Evolutionary conservation across 2,888 invertebrate genomes (phyloP).

Genomic region (Myopa tessellatipennis): DNA sequence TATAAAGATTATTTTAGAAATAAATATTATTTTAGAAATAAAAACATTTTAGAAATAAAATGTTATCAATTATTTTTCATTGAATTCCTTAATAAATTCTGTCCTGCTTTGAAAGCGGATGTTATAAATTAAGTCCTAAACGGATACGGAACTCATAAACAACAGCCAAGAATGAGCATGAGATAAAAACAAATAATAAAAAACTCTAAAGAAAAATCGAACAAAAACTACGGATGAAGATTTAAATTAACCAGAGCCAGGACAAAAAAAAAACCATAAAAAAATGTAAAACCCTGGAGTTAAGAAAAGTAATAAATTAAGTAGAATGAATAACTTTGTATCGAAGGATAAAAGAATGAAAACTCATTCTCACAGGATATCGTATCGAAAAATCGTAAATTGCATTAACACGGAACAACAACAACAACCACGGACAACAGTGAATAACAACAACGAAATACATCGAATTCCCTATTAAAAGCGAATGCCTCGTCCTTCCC

Average conservation of each 20-base stretch:
- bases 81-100: no score
- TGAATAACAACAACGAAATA: neutral
- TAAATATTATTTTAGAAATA: no score
- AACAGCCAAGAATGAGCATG: neutral
- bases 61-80: no score
- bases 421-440: neutral
- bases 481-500: no score
- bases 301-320: slow-evolving; percentile 33
- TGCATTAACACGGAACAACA: neutral
- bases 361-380: neutral
- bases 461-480: neutral
- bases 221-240: no score
- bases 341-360: slow-evolving; percentile 13
- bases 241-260: no score
- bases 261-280: neutral
- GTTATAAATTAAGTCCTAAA: neutral
- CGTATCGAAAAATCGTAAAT: slow-evolving; percentile 26
- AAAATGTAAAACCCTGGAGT: slow-evolving; percentile 23
- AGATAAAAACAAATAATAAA: neutral
- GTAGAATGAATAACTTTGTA: slow-evolving; percentile 12
- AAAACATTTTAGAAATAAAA: no score
- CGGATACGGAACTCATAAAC: slow-evolving; percentile 6
- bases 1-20: no score
- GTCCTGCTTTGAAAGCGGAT: no score
- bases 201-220: no score